Evolutionary conservation across 2,888 invertebrate species (phyloP).

Genomic region (Crioceris asparagi): DNA sequence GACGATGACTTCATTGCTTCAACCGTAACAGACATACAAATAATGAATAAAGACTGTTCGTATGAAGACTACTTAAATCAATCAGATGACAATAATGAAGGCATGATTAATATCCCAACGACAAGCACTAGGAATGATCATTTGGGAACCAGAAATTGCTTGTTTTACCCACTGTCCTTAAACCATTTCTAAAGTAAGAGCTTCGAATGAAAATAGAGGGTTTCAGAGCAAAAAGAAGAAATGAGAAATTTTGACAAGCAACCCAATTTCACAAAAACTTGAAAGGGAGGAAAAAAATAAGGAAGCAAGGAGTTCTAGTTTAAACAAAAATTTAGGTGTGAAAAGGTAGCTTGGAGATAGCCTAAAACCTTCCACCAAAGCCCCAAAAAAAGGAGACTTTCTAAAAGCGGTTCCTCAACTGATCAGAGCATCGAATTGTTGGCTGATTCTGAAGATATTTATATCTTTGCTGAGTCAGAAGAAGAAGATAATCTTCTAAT

Average conservation of each 20-base stretch:
- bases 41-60: constrained; percentile 1
- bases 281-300: constrained; percentile 2
- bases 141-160: constrained; percentile 1
- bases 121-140: constrained; percentile 1
- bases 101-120: constrained; percentile 1
- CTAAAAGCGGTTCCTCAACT: constrained; percentile 3
- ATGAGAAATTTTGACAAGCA: constrained; percentile 3
- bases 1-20: constrained; percentile 1
- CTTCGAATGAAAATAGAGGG: constrained; percentile 2
- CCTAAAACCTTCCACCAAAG: constrained; percentile 2
- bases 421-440: not conserved
- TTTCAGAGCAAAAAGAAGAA: constrained; percentile 1
- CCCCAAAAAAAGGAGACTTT: not conserved
- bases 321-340: constrained; percentile 3
- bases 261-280: constrained; percentile 1
- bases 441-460: constrained; percentile 1
- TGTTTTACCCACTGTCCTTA: constrained; percentile 2
- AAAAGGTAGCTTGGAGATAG: constrained; percentile 2
- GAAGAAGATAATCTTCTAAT: constrained; percentile 1
- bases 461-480: constrained; percentile 2
- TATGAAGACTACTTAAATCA: constrained; percentile 1
- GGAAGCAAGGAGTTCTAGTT: not conserved
- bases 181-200: constrained; percentile 1
- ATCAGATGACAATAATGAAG: constrained; percentile 1
- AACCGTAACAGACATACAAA: constrained; percentile 1